phyloP scores from a whole-genome alignment of 2,888 invertebrate species.

The Norana najaformis region DNA sequence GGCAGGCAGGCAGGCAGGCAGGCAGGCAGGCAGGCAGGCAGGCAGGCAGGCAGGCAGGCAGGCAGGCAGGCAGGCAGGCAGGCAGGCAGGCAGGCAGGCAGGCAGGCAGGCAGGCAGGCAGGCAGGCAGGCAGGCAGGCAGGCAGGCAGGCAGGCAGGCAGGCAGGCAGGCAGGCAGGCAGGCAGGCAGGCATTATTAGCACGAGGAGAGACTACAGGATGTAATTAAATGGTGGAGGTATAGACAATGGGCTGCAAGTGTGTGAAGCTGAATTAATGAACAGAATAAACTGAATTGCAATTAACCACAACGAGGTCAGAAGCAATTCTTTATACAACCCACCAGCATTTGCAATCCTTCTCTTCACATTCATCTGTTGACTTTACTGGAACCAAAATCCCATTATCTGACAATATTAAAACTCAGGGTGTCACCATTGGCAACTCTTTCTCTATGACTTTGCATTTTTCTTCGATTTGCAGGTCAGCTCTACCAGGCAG shows the following conservation, averaged over 20 bases:
- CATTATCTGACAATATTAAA: too few species aligned
- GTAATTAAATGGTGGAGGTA: background rate
- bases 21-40: background rate
- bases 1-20: background rate
- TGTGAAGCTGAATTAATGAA: background rate
- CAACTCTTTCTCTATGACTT: too few species aligned
- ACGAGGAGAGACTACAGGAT: background rate
- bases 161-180: background rate
- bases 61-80: background rate
- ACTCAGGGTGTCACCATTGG: too few species aligned
- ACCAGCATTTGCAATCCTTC: too few species aligned
- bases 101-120: background rate
- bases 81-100: background rate
- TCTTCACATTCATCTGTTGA: too few species aligned
- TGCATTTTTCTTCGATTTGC: too few species aligned
- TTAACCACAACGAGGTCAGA: too few species aligned
- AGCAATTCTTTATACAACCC: too few species aligned
- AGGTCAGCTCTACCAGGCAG: too few species aligned
- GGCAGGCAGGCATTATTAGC: background rate
- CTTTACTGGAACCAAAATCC: too few species aligned
- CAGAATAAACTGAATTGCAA: background rate
- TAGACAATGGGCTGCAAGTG: background rate
- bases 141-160: background rate
- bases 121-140: background rate
- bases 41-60: background rate